These are phyloP conservation scores for Leptobrachium leishanense DNA, from an alignment of 2,113 vertebrate species.

Conservation along the genomic window DNA sequence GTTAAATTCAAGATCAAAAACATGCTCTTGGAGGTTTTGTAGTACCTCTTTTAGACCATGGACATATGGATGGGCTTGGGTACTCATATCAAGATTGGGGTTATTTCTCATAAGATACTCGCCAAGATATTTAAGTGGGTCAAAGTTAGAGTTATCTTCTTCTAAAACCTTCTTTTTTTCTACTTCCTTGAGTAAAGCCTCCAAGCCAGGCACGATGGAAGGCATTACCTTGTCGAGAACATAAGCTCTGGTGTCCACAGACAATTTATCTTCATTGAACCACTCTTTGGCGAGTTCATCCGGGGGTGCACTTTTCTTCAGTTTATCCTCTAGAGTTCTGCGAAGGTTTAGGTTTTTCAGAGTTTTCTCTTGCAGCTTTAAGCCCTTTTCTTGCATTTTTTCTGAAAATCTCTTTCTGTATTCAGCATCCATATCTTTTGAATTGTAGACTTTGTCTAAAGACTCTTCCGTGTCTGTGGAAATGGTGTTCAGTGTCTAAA, in stretches of 20 bases:
- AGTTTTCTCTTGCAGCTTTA: conserved; percentile 60
- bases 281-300: conserved; percentile 67
- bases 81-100: conserved; percentile 50
- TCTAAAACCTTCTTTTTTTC: conserved; percentile 65
- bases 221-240: conserved; percentile 74
- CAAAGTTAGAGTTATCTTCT: conserved; percentile 54
- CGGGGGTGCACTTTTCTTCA: conserved; percentile 48
- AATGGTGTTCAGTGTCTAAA: too few relatives aligned
- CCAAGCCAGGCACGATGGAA: conserved; percentile 66
- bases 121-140: conserved; percentile 67
- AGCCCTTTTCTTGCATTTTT: conserved; percentile 61
- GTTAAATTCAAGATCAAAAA: conserved; percentile 55
- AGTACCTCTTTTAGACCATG: conserved; percentile 61
- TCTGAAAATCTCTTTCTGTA: conserved; percentile 64
- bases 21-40: conserved; percentile 59
- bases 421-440: not conserved
- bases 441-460: not conserved
- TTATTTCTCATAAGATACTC: conserved; percentile 76
- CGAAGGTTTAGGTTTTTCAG: conserved; percentile 47
- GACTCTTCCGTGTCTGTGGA: not conserved
- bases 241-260: conserved; percentile 60
- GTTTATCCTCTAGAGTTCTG: conserved; percentile 57
- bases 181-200: conserved; percentile 64
- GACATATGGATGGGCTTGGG: conserved; percentile 58
- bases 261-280: conserved; percentile 59